phyloP scores from a whole-genome alignment of 2,888 invertebrate genomes.

The Blomia tropicalis region DNA sequence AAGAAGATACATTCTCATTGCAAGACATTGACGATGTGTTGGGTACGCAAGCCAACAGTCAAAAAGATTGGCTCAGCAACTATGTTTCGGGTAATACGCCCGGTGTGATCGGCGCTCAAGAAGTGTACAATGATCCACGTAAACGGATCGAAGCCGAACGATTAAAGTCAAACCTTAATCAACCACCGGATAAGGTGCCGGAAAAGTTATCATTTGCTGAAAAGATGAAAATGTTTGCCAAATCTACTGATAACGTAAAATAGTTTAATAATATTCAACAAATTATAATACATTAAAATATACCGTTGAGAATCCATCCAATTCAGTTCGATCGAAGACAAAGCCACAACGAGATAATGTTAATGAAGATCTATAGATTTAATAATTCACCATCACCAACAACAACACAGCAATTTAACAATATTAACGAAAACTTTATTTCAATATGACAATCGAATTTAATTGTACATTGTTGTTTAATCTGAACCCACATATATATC shows the following conservation, averaged over 20 bases:
- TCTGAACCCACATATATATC: too few species aligned
- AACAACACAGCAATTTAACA: too few species aligned
- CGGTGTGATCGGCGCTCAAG: constrained; percentile 93
- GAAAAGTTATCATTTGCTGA: constrained; percentile 92
- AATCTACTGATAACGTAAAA: background rate
- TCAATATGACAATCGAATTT: too few species aligned
- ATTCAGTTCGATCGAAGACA: background rate
- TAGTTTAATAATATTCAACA: background rate
- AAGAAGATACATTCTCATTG: constrained; percentile 32
- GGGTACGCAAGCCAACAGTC: constrained; percentile 26
- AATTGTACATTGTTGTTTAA: too few species aligned
- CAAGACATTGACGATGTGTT: constrained; percentile 32
- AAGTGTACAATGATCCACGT: constrained; percentile 89
- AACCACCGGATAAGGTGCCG: constrained; percentile 47
- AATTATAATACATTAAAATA: too few species aligned
- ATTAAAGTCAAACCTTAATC: constrained; percentile 42
- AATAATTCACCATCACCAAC: too few species aligned
- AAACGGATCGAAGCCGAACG: constrained; percentile 67
- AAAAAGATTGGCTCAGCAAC: constrained; percentile 24
- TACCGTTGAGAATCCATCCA: too few species aligned
- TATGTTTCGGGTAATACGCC: constrained; percentile 52
- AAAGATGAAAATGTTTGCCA: constrained; percentile 98
- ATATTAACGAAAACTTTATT: too few species aligned
- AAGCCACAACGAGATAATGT: constrained; percentile 50
- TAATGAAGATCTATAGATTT: too few species aligned